phyloP scores from a whole-genome alignment of 2,797 vertebrate species.

The Brachyalestes nurse region DNA sequence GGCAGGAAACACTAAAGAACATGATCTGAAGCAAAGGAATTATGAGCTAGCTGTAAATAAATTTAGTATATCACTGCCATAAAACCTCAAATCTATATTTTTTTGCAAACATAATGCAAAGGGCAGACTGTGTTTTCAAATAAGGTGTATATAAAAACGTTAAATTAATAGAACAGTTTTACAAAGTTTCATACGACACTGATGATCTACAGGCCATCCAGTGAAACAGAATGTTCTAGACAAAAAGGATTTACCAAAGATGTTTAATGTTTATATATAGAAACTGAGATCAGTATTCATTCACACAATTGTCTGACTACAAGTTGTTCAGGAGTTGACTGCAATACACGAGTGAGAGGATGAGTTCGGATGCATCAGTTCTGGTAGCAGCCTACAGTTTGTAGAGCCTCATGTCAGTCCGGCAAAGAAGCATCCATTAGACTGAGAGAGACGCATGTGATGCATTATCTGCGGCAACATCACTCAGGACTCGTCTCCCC shows the following conservation, averaged over 20 bases:
- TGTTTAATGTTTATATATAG: slow-evolving; percentile 35
- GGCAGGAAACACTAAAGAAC: too few relatives aligned
- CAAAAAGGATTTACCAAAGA: slow-evolving; percentile 5
- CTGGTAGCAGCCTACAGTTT: background rate
- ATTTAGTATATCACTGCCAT: too few relatives aligned
- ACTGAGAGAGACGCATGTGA: background rate
- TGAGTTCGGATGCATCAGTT: background rate
- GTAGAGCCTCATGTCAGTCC: slow-evolving; percentile 1
- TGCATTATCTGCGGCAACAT: background rate
- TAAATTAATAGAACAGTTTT: too few relatives aligned
- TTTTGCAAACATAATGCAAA: too few relatives aligned
- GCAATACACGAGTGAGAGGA: background rate
- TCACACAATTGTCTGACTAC: background rate
- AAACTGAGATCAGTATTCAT: background rate
- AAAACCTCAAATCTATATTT: too few relatives aligned
- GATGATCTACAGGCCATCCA: too few relatives aligned
- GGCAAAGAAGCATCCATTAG: background rate
- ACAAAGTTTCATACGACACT: too few relatives aligned
- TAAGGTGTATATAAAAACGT: too few relatives aligned
- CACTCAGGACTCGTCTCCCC: slow-evolving; percentile 41
- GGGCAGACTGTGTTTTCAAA: too few relatives aligned
- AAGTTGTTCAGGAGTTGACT: background rate
- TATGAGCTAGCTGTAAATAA: too few relatives aligned
- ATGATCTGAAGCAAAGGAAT: too few relatives aligned
- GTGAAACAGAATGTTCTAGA: background rate